Evolutionary conservation across 2,113 vertebrate genomes (phyloP).

Genomic region (Scartelaos histophorus): DNA sequence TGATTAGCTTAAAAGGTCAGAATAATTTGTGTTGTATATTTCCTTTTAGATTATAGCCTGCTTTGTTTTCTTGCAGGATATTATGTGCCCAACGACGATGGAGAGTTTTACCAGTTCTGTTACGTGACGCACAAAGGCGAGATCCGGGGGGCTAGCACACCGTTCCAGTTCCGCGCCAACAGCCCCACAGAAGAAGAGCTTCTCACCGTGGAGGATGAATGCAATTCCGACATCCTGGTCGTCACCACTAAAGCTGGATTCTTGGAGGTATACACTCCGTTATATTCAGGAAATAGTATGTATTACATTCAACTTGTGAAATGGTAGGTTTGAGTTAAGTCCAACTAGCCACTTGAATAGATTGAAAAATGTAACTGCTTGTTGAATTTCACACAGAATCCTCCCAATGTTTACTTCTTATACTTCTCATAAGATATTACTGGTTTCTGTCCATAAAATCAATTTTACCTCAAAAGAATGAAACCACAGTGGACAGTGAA

Average conservation of each 20-base stretch:
- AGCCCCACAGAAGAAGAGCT: constrained; percentile 91
- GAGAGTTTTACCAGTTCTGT: constrained; percentile 99
- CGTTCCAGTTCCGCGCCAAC: constrained; percentile 93
- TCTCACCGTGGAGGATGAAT: constrained; percentile 96
- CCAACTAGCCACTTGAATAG: neutral
- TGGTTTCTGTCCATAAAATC: too few relatives aligned
- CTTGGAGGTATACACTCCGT: constrained; percentile 82
- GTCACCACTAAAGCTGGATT: constrained; percentile 96
- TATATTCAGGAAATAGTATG: neutral
- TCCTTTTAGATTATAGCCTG: constrained; percentile 3
- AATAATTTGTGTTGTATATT: constrained; percentile 1
- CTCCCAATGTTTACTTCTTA: too few relatives aligned
- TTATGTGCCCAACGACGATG: constrained; percentile 95
- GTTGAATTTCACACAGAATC: neutral
- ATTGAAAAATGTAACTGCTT: too few relatives aligned
- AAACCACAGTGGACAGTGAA: too few relatives aligned
- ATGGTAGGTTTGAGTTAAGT: neutral
- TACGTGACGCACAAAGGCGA: constrained; percentile 98
- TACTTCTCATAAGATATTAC: too few relatives aligned
- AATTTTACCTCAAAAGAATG: too few relatives aligned
- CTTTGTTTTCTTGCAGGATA: constrained; percentile 80
- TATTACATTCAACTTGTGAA: neutral
- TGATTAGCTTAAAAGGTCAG: neutral
- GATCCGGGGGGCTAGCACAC: constrained; percentile 96
- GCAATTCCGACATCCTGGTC: constrained; percentile 96